A percentile compares a stretch with the other conserved stretches of the same genome.
Evolutionary conservation across 2,113 vertebrate species (phyloP).

Genomic region (Astur gentilis): DNA sequence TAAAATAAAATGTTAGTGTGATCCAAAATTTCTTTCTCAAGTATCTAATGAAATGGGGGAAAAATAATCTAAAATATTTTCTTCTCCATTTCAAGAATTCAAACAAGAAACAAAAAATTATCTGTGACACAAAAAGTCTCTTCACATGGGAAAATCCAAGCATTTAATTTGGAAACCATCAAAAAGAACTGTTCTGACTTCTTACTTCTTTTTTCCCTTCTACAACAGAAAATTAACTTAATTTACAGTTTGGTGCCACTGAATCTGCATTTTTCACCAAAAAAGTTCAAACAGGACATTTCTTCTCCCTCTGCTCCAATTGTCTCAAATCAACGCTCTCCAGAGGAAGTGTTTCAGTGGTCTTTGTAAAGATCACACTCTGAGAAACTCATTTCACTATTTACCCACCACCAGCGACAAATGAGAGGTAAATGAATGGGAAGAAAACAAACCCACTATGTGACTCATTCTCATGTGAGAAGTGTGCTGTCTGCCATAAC

Average conservation of each 20-base stretch:
- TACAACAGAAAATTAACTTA: background rate
- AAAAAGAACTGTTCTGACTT: background rate
- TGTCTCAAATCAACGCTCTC: background rate
- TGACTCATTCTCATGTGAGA: conserved; percentile 44
- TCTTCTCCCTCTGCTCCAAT: background rate
- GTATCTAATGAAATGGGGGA: background rate
- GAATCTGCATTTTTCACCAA: background rate
- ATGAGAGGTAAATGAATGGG: background rate
- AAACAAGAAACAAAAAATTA: background rate
- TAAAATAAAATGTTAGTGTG: background rate
- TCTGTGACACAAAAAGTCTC: background rate
- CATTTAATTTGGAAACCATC: background rate
- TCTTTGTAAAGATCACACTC: background rate
- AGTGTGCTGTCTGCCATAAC: background rate
- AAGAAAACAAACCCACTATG: background rate
- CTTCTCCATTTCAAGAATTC: background rate
- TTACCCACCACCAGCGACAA: background rate
- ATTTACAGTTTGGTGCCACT: background rate
- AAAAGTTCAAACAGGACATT: background rate
- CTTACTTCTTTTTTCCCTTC: background rate
- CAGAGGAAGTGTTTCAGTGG: background rate
- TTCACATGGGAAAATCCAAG: background rate
- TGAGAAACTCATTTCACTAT: background rate
- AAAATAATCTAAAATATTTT: background rate
- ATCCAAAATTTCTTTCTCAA: background rate